Percentiles rank a stretch among this genome's conserved stretches.
Conservation (phyloP, 1,140 invertebrate genomes). For the Popillia japonica region DNA sequence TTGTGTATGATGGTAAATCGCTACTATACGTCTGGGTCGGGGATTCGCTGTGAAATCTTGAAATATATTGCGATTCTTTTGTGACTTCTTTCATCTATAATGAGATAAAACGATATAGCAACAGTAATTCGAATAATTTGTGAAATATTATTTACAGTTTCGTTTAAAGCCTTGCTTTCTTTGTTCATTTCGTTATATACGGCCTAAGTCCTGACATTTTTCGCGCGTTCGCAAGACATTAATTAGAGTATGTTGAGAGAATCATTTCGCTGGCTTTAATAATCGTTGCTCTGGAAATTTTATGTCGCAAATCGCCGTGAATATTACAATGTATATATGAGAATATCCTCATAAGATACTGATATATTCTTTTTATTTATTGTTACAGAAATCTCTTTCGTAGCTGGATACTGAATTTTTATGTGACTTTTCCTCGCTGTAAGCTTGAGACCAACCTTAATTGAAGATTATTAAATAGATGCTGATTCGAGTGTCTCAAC, state of each 20-base stretch:
- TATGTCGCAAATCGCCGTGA: neutral
- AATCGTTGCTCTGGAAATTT: neutral
- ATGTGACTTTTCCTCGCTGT: too few relatives aligned
- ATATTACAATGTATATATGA: too few relatives aligned
- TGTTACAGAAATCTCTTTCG: too few relatives aligned
- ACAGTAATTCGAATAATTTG: constrained; percentile 21
- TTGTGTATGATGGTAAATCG: constrained; percentile 27
- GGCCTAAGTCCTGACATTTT: neutral
- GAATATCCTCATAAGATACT: too few relatives aligned
- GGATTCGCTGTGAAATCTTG: constrained; percentile 20
- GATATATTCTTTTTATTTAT: too few relatives aligned
- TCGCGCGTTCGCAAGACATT: neutral
- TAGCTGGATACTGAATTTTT: too few relatives aligned
- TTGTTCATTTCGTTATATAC: constrained; percentile 1
- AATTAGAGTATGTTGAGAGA: neutral
- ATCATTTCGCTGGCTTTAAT: neutral
- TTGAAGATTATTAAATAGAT: too few relatives aligned
- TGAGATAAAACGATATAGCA: neutral
- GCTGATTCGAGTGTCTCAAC: too few relatives aligned
- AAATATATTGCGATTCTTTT: constrained; percentile 27
- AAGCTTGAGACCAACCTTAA: too few relatives aligned
- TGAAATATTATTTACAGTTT: constrained; percentile 19
- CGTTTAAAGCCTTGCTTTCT: neutral
- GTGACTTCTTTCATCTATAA: neutral
- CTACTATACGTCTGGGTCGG: constrained; percentile 26